Percentiles rank a stretch among this genome's conserved stretches.
These are phyloP conservation scores for Sericinus montela DNA, from an alignment of 2,888 invertebrate genomes.

Conservation along the genomic window DNA sequence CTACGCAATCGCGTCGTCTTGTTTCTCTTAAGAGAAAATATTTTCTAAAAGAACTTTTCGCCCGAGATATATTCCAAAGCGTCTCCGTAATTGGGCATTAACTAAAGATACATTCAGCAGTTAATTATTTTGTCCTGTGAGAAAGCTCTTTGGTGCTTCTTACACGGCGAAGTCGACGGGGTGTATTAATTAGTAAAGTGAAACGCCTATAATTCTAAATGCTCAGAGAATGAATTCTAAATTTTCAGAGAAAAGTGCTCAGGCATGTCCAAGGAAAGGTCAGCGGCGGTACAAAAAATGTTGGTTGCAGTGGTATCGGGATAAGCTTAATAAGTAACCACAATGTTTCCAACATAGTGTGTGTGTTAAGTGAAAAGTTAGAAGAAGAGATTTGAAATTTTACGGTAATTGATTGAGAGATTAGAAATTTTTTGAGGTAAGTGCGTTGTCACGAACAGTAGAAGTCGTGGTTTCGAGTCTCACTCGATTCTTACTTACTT, in stretches of 20 bases:
- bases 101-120: conserved; percentile 20
- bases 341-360: too few species aligned
- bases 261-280: background rate
- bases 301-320: too few species aligned
- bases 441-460: too few species aligned
- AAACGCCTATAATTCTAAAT: conserved; percentile 48
- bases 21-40: background rate
- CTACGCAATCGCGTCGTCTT: background rate
- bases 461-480: too few species aligned
- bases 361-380: too few species aligned
- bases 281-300: too few species aligned
- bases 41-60: background rate
- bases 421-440: too few species aligned
- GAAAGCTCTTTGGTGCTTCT: conserved; percentile 1
- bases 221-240: conserved; percentile 48
- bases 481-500: too few species aligned
- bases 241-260: conserved; percentile 48
- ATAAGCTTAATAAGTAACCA: too few species aligned
- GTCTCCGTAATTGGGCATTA: conserved; percentile 18
- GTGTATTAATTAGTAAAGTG: conserved; percentile 50
- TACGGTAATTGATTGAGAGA: too few species aligned
- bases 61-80: conserved; percentile 6
- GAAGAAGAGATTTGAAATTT: too few species aligned
- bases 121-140: conserved; percentile 23
- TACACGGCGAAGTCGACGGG: conserved; percentile 25